Percentiles rank a stretch among this genome's conserved stretches.
phyloP scores from a whole-genome alignment of 2,888 invertebrate genomes.

The Rhagonycha fulva region DNA sequence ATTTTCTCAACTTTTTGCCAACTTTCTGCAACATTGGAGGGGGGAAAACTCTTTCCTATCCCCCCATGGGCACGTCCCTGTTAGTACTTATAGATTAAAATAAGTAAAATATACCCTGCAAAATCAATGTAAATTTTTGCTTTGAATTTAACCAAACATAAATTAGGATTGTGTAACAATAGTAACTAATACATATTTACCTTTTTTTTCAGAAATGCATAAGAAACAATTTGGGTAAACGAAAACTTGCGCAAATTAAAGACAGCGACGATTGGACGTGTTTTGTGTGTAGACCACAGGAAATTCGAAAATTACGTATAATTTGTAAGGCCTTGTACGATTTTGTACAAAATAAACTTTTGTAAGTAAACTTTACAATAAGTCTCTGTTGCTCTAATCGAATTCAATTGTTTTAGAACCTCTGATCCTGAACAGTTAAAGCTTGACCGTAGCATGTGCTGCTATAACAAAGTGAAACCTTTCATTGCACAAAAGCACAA shows the following conservation, averaged over 20 bases:
- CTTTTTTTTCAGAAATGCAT: constrained; percentile 70
- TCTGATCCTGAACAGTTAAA: neutral
- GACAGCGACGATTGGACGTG: constrained; percentile 81
- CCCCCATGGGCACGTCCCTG: too few species aligned
- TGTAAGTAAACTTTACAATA: constrained; percentile 51
- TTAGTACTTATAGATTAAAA: too few species aligned
- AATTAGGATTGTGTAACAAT: constrained; percentile 23
- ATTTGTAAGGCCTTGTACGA: constrained; percentile 73
- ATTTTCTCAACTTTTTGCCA: too few species aligned
- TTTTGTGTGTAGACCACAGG: constrained; percentile 72
- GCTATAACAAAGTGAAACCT: neutral
- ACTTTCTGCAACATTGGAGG: too few species aligned
- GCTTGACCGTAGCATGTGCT: neutral
- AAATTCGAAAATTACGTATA: constrained; percentile 69
- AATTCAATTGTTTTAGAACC: neutral
- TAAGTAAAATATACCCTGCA: too few species aligned
- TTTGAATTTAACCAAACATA: too few species aligned
- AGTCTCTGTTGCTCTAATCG: neutral
- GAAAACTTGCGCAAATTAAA: constrained; percentile 72
- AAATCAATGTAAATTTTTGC: too few species aligned
- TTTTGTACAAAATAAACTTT: constrained; percentile 66
- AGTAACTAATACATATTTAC: constrained; percentile 42
- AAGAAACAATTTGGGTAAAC: constrained; percentile 68
- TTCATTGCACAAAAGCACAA: neutral
- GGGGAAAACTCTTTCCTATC: too few species aligned